A percentile compares a stretch with the other conserved stretches of the same genome.
Conservation (phyloP, 2,113 vertebrate species). For the Holacanthus passer region DNA sequence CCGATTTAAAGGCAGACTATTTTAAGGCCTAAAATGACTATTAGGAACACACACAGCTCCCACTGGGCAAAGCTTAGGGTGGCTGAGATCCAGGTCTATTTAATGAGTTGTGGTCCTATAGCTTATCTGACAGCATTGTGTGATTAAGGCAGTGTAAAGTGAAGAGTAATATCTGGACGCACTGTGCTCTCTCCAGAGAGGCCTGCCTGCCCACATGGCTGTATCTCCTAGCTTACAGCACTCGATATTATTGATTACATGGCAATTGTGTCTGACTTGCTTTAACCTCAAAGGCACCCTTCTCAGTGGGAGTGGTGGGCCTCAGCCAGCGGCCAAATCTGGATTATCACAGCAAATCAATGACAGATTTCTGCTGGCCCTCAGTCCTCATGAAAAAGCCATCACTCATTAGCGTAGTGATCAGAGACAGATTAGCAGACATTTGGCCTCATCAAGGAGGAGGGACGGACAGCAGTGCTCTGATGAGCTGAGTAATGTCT, state of each 20-base stretch:
- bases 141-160: constrained; percentile 71
- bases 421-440: constrained; percentile 72
- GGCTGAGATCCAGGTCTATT: constrained; percentile 49
- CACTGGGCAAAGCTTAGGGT: constrained; percentile 23
- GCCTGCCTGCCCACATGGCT: constrained; percentile 46
- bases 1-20: constrained; percentile 15
- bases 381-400: constrained; percentile 65
- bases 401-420: constrained; percentile 73
- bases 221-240: constrained; percentile 56
- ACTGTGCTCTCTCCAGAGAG: constrained; percentile 45
- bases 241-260: constrained; percentile 81
- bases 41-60: constrained; percentile 22
- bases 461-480: constrained; percentile 43
- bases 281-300: constrained; percentile 70
- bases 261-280: constrained; percentile 80
- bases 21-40: constrained; percentile 12
- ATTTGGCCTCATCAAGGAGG: constrained; percentile 58
- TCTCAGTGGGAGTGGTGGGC: constrained; percentile 40
- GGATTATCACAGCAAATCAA: constrained; percentile 76
- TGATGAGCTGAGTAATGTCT: constrained; percentile 75
- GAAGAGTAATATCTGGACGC: constrained; percentile 65
- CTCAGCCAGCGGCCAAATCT: constrained; percentile 62
- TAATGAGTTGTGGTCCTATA: constrained; percentile 48
- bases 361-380: constrained; percentile 60
- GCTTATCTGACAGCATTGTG: constrained; percentile 63